Base-by-base conservation (phyloP, 2,113 vertebrate species). In the Plecturocebus donacophilus region DNA sequence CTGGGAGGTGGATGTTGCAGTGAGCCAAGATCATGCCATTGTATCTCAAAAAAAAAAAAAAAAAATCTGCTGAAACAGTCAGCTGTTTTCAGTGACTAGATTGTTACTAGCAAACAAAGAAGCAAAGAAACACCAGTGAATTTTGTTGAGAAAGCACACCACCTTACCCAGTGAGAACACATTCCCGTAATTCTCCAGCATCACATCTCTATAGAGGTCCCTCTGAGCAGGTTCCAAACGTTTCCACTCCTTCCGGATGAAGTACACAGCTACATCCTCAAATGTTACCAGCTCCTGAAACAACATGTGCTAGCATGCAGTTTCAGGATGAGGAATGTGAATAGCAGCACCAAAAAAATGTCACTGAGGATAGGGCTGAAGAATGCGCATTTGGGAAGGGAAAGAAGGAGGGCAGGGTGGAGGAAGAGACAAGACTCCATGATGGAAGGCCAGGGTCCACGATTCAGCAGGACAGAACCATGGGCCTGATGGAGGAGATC, bases 251-350 rank as follows among this genome's bases (percentile, higher is more conserved):
- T 97, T 98, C 86, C 98, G 79, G 66, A 98, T 98, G 64, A 98
- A 98, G 84, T 98, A 98, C 6, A 98, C 90, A 47, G 97, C 98
- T 7, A 98, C 98, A 73, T 98, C 97, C 61, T 98, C 97, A 94
- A 98, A 98, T 23, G 97, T 97, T 91, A 97, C 95, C 68, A 96
- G 32, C 10, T 97, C 96, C 98, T 98, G 95, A 61, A 98, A 98
- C 5, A 66, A 89, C 35, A 96, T 0, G 5, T 77, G n/a, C 70
- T 76, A 1, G 21, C 16, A 25, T 73, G 70, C 47, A 61, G 68
- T 80, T 95, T 91, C 76, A 87, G 27, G n/a, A 47, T n/a, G 5
- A 90, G 54, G 49, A 23, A 45, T 5, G 40, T 38, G n/a, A 82
- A 52, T 49, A 56, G 38, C n/a, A 81, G 47, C 21, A 64, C n/a